Evolutionary conservation across 2,888 invertebrate genomes (phyloP), one percentile per base, ranked within the genome.

Genomic region (Meloe dianella): DNA sequence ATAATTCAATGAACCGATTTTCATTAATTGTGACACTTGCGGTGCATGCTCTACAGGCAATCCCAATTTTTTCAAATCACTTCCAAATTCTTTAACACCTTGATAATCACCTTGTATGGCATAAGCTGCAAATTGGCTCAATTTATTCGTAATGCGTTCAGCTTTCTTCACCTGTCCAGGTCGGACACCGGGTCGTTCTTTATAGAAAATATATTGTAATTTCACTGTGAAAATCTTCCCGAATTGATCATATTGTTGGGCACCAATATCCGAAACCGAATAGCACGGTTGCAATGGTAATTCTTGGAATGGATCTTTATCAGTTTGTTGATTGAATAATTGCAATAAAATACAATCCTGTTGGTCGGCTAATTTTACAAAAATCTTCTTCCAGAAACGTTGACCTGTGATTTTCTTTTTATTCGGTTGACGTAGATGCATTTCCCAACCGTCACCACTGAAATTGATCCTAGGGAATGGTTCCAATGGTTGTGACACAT

Each of bases 181-280:
- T 71, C 97, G 87, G 20, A 97, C 96, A 1, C 98, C 98, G 0
- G 98, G 97, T 12, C 98, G 88, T 84, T 99, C 99, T 84, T 98
- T 97, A 84, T 99, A 99, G 84, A 98, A 96, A 64, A 98, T 94
- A 81, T 97, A 98, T 84, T 98, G 98, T 74, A 97, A 85, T 82
- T 93, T 98, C 65, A 98, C 90, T 0, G 99, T 99, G 86, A 99
- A 98, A 77, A 99, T 98, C 86, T 99, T 99, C 32, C 98, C 98
- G 83, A 94, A 99, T 83, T 97, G 96, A 85, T 99, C 99, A 82
- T 96, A 98, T 83, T 98, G 98, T 85, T 99, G 99, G 38, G 97
- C 95, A 60, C 93, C 94, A 59, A 96, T 92, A 69, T 96, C 97
- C 4, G 97, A 97, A 57, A 97, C 92, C 1, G 96, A 96, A 85